Conservation (phyloP, 2,797 vertebrate genomes). For the Microchirus variegatus region DNA sequence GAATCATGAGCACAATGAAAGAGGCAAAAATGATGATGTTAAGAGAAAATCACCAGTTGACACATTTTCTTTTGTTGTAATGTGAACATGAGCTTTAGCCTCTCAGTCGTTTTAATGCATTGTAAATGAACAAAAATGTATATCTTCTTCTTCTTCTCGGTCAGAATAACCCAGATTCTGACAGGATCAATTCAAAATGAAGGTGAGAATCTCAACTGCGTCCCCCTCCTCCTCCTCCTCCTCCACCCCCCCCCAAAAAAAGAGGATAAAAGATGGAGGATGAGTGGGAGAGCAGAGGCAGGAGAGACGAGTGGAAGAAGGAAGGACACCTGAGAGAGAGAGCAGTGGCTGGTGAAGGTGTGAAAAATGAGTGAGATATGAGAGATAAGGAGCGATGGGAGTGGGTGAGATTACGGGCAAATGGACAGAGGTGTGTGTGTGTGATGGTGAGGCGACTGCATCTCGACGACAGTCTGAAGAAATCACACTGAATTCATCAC, state of each 20-base stretch:
- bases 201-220: slow-evolving; percentile 5
- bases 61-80: too few relatives aligned
- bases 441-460: not conserved
- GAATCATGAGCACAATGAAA: too few relatives aligned
- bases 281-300: not conserved
- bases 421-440: not conserved
- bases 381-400: slow-evolving; percentile 11
- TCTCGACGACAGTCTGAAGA: too few relatives aligned
- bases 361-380: slow-evolving; percentile 2
- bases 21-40: too few relatives aligned
- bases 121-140: too few relatives aligned
- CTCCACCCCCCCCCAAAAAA: not conserved
- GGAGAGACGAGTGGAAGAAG: slow-evolving; percentile 1
- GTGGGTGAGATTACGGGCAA: not conserved
- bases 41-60: too few relatives aligned
- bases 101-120: too few relatives aligned
- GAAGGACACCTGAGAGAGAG: slow-evolving; percentile 10
- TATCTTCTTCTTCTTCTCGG: too few relatives aligned
- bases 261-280: slow-evolving; percentile 5
- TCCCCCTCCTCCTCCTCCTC: too few relatives aligned
- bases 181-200: not conserved
- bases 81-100: too few relatives aligned
- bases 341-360: not conserved
- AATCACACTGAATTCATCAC: too few relatives aligned
- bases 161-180: slow-evolving; percentile 13